Evolutionary conservation across 2,113 vertebrate genomes (phyloP).

Genomic region (Ptilonorhynchus violaceus): DNA sequence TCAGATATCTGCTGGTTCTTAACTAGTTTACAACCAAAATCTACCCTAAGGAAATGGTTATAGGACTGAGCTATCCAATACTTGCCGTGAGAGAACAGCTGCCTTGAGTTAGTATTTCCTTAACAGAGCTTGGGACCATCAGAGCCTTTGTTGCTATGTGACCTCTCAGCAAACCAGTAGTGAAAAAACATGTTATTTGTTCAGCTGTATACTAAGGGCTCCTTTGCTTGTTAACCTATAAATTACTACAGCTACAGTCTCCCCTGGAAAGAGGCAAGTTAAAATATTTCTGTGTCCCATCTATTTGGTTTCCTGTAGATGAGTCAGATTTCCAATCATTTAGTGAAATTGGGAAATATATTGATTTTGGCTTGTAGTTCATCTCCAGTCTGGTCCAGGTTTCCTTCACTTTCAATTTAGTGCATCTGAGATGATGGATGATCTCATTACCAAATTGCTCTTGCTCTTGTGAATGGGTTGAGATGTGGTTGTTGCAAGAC

Average conservation of each 20-base stretch:
- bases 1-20: neutral
- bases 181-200: constrained; percentile 41
- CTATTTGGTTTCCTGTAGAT: constrained; percentile 22
- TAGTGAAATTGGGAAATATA: constrained; percentile 40
- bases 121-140: neutral
- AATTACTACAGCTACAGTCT: constrained; percentile 8
- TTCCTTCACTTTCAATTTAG: constrained; percentile 43
- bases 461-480: neutral
- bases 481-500: neutral
- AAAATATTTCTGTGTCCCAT: constrained; percentile 4
- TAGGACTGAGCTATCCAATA: neutral
- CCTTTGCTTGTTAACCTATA: constrained; percentile 42
- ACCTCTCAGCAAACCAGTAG: constrained; percentile 3
- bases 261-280: neutral
- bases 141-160: neutral
- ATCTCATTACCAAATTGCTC: constrained; percentile 43
- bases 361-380: constrained; percentile 51
- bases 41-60: neutral
- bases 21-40: neutral
- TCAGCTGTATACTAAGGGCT: constrained; percentile 4
- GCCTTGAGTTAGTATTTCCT: constrained; percentile 22
- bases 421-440: constrained; percentile 9
- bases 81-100: neutral
- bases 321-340: constrained; percentile 15
- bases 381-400: neutral